Evolutionary conservation across 2,797 vertebrate species (phyloP).

Genomic region (Helicolenus hilgendorfi): DNA sequence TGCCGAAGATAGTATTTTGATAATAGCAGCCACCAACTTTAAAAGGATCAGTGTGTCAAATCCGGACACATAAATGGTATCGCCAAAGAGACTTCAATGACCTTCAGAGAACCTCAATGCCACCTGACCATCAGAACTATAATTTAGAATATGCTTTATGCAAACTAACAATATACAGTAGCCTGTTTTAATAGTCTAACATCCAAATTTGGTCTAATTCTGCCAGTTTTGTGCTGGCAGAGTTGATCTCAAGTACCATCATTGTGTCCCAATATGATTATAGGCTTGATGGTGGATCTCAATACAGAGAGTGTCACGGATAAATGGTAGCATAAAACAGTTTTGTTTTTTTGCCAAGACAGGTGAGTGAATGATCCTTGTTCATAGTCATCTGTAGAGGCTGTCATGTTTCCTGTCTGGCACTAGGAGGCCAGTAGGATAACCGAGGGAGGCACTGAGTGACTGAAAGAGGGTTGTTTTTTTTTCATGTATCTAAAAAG

Average conservation of each 20-base stretch:
- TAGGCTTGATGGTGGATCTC: too few species aligned
- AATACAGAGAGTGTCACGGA: background rate
- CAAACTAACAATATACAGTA: background rate
- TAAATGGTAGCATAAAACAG: background rate
- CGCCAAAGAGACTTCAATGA: background rate
- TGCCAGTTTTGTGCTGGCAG: background rate
- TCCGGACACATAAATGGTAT: background rate
- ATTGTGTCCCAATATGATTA: too few species aligned
- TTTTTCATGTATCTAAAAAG: background rate
- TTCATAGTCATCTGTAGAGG: background rate
- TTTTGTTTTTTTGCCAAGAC: background rate
- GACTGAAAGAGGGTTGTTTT: background rate
- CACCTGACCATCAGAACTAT: background rate
- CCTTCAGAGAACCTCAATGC: background rate
- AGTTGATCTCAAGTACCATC: background rate
- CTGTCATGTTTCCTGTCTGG: background rate
- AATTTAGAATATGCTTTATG: background rate
- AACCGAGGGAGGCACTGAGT: constrained; percentile 16
- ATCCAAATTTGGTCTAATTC: background rate
- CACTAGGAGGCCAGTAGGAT: background rate
- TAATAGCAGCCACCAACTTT: background rate
- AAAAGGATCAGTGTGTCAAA: background rate
- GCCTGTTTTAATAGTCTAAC: background rate
- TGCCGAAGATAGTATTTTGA: background rate
- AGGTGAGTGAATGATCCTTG: background rate